Base-by-base conservation (phyloP, 2,888 invertebrate genomes). In the Netelia melanura region DNA sequence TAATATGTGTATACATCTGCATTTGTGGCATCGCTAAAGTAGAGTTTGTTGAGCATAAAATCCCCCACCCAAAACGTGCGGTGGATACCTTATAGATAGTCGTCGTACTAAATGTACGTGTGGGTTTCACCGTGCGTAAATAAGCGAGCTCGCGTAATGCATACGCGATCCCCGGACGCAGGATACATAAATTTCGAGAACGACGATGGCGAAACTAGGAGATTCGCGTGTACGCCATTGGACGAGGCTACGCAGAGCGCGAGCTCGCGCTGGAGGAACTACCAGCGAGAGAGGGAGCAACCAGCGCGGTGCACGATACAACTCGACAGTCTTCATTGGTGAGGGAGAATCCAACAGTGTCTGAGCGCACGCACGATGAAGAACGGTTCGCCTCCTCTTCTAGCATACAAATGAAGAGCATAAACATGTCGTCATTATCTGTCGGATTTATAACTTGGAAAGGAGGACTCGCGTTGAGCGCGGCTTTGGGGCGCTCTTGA, bases 341-440 rank as follows among this genome's bases (percentile, higher is more conserved):
- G 44, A 17, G 43, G 56, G 52, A 54, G 61, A 61, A 43, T 38
- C 56, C 58, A 8, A 48, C 21, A 54, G 10, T 21, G 61, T 70
- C 56, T 44, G 80, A 83, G 87, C 75, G 79, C 88, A 86, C 87
- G 84, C 86, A 88, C 84, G 87, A 87, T 88, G 65, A 86, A 23
- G 70, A 75, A 67, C 78, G 80, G 83, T 74, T 43, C 21, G 23
- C 80, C 82, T 88, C 88, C 87, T 90, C 87, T 91, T 83, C 90
- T 90, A 89, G 92, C 90, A 91, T 92, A 92, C 92, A 90, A 92
- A 92, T 91, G 91, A 92, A 92, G 91, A 91, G 90, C 91, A 92
- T 92, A 92, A 92, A 92, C 92, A 92, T 92, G 92, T 92, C 92
- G 91, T 92, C 91, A 92, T 92, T 92, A 92, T 92, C 92, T 90